Base-by-base conservation (phyloP, 2,888 invertebrate species). In the Leptopterna dolabrata region DNA sequence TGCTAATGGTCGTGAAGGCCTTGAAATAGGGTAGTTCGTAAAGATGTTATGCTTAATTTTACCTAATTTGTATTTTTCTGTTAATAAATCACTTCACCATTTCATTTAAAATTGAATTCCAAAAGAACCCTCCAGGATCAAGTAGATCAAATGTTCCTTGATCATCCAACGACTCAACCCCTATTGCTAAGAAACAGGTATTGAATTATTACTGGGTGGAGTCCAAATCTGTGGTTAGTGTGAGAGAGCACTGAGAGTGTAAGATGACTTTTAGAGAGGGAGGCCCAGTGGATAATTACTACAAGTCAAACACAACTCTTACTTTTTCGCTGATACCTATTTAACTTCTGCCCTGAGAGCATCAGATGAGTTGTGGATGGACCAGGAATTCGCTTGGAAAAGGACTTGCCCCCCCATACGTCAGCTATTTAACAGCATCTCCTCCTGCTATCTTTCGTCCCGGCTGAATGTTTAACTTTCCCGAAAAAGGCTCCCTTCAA, bases 241-340 rank as follows among this genome's bases (percentile, higher is more conserved):
- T 9, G 24, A 13, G 63, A 11, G 27, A 24, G 63, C 0, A 11
- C 4, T 7, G 24, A 63, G 63, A 63, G 63, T 24, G 9, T 3
- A 45, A 78, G 78, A 45, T 29, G 47, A 78, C 45, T 45, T 78
- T 27, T 45, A 27, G 78, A 76, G 13, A 41, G n/a, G 3, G 19
- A 43, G 27, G 45, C 78, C 3, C 43, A 27, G 41, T 16, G 16
- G 43, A 45, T 78, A 78, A 78, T 78, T 78, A 47, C 45, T 19
- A 45, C 47, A 78, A 78, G 78, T 45, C 45, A 78, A 78, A 78
- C 78, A 78, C 78, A 45, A 78, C 45, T 78, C 16, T 78, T 78
- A 45, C 45, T 78, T 78, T 78, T 78, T 43, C 43, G 45, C 78
- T 78, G 78, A 78, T 78, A 63, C 63, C 63, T 63, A 78, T 78